A percentile compares a stretch with the other conserved stretches of the same genome.
phyloP scores from a whole-genome alignment of 2,113 vertebrate genomes.

The Eolophus roseicapilla region DNA sequence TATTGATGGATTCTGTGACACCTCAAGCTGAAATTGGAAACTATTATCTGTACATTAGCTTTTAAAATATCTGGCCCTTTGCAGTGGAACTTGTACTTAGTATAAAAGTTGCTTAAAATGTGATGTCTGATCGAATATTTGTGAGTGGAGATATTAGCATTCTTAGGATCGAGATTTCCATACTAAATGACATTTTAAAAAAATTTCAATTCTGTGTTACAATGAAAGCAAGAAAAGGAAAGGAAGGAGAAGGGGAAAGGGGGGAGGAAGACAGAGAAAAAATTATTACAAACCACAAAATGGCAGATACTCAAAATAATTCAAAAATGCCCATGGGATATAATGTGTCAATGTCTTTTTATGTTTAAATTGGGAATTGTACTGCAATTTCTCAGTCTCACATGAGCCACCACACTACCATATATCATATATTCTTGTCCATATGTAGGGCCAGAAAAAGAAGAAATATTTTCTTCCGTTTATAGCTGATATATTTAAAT shows the following conservation, averaged over 20 bases:
- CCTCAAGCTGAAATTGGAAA: not conserved
- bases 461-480: not conserved
- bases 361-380: not conserved
- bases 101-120: not conserved
- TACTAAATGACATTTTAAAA: not conserved
- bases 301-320: slow-evolving; percentile 7
- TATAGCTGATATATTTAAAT: not conserved
- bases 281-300: not conserved
- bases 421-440: not conserved
- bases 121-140: not conserved
- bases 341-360: not conserved
- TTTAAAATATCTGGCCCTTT: not conserved
- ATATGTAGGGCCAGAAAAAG: not conserved
- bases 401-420: not conserved
- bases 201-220: not conserved
- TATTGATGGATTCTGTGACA: not conserved
- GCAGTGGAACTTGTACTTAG: not conserved
- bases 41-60: not conserved
- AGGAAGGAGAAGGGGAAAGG: not conserved
- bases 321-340: not conserved
- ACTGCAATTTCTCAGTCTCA: not conserved
- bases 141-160: not conserved
- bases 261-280: not conserved
- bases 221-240: not conserved
- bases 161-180: not conserved